phyloP scores from a whole-genome alignment of 2,113 vertebrate genomes.

The Phasianus colchicus region DNA sequence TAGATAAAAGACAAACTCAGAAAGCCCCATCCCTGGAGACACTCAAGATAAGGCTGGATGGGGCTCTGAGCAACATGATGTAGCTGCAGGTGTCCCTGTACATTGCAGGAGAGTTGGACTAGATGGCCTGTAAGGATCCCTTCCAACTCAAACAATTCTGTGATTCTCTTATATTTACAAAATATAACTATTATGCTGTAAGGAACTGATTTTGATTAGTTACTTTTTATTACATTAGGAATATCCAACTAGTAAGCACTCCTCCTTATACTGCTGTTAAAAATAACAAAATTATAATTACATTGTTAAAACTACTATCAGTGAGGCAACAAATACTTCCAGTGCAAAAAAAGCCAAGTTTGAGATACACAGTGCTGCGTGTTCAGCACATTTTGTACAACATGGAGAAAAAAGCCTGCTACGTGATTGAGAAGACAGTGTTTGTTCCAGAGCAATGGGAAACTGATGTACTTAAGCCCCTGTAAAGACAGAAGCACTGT shows the following conservation, averaged over 20 bases:
- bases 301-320: not conserved
- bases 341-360: not conserved
- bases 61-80: too few relatives aligned
- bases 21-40: too few relatives aligned
- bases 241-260: not conserved
- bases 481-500: not conserved
- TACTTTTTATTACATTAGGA: not conserved
- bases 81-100: too few relatives aligned
- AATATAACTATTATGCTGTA: rapidly evolving
- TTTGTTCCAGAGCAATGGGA: not conserved
- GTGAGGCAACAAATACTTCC: not conserved
- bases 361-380: not conserved
- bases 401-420: not conserved
- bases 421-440: not conserved
- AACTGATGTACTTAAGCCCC: not conserved
- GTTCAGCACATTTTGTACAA: not conserved
- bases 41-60: too few relatives aligned
- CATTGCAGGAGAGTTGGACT: too few relatives aligned
- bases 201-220: not conserved
- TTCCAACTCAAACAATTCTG: too few relatives aligned
- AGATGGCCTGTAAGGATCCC: too few relatives aligned
- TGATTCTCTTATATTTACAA: not conserved
- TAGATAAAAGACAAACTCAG: not conserved
- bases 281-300: not conserved
- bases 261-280: not conserved